phyloP scores from a whole-genome alignment of 2,888 invertebrate species.

The Tachina grossa region DNA sequence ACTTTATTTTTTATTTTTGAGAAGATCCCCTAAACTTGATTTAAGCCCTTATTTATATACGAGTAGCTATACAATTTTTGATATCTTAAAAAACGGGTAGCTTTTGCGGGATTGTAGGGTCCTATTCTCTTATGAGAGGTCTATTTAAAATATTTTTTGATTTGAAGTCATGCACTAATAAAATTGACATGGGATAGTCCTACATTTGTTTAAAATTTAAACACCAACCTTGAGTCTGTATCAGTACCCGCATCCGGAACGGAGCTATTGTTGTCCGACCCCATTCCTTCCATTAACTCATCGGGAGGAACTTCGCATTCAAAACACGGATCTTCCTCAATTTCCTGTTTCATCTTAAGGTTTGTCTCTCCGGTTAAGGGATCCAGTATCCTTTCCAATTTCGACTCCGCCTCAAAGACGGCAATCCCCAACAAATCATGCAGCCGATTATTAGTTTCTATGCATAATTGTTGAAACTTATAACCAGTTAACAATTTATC shows the following conservation, averaged over 20 bases:
- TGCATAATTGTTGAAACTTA: constrained; percentile 83
- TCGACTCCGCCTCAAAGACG: constrained; percentile 30
- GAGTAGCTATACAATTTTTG: too few relatives aligned
- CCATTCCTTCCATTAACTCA: background rate
- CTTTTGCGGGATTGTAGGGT: too few relatives aligned
- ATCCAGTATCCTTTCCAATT: constrained; percentile 48
- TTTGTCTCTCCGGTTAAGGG: constrained; percentile 50
- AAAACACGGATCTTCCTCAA: constrained; percentile 38
- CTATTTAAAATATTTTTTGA: too few relatives aligned
- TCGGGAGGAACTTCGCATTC: constrained; percentile 25
- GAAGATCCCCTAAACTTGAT: too few relatives aligned
- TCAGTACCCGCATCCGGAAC: constrained; percentile 32
- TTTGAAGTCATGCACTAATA: too few relatives aligned
- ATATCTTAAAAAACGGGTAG: too few relatives aligned
- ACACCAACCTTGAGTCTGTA: constrained; percentile 61
- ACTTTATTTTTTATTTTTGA: too few relatives aligned
- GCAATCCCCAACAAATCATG: constrained; percentile 70
- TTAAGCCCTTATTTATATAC: too few relatives aligned
- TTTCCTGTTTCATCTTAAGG: constrained; percentile 55
- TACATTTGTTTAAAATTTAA: background rate
- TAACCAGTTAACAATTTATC: constrained; percentile 84
- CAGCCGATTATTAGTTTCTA: constrained; percentile 82
- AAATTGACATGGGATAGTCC: too few relatives aligned
- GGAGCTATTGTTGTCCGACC: constrained; percentile 14
- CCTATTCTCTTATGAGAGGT: too few relatives aligned